Conservation (phyloP, 2,888 invertebrate species). For the Micoletzkya japonica region DNA sequence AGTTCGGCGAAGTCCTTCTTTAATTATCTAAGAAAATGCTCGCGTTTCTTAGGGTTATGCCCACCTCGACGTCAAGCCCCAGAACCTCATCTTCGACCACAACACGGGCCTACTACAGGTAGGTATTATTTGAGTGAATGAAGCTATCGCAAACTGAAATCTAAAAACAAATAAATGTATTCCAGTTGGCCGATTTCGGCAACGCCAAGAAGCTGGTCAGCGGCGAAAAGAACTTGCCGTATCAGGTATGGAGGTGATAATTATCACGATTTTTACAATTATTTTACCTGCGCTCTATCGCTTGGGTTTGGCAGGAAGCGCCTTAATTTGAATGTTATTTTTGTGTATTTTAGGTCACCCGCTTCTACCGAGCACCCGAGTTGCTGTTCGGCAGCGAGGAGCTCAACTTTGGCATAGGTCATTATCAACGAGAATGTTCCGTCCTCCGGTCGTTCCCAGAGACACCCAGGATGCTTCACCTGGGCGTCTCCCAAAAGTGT, state of each 20-base stretch:
- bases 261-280: too few relatives aligned
- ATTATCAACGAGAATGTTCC: too few relatives aligned
- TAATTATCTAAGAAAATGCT: background rate
- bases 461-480: too few relatives aligned
- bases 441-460: too few relatives aligned
- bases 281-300: too few relatives aligned
- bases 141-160: background rate
- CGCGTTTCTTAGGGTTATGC: conserved; percentile 26
- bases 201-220: conserved; percentile 42
- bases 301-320: too few relatives aligned
- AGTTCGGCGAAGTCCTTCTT: background rate
- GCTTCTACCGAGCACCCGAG: conserved; percentile 58
- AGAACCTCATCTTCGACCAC: conserved; percentile 49
- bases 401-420: conserved; percentile 31
- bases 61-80: conserved; percentile 57
- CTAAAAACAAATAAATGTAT: background rate
- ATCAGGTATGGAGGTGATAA: conserved; percentile 38
- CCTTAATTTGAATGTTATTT: background rate
- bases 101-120: conserved; percentile 27
- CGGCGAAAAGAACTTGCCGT: conserved; percentile 33
- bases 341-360: conserved; percentile 39
- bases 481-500: too few relatives aligned
- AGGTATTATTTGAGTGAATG: background rate
- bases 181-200: conserved; percentile 55
- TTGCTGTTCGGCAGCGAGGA: conserved; percentile 48